Base-by-base conservation (phyloP, 2,113 vertebrate genomes). In the Pachycephala philippinensis region DNA sequence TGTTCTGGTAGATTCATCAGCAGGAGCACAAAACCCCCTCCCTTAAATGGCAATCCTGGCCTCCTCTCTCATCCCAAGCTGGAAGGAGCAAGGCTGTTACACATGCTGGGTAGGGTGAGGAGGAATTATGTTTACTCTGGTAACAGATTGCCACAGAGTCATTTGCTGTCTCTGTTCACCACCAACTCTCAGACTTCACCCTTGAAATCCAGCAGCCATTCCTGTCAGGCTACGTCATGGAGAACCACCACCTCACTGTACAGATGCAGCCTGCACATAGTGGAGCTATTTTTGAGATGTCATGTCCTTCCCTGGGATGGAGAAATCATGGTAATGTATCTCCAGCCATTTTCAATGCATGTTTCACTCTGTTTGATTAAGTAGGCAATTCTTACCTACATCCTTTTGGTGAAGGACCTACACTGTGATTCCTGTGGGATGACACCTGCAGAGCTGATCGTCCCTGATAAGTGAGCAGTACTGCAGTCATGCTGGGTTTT, bases 401-500 rank as follows among this genome's bases (percentile, higher is more conserved):
- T 49, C 8, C 22, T 71, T 88, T n/a, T 57, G 23, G 31, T 82
- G 53, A n/a, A 52, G 16, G 40, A 47, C 27, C 39, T 78, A 15
- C 7, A 13, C 16, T 0, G 0, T 37, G 31, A 24, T 47, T 56
- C n/a, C 40, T 75, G 47, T 63, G 28, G 42, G 49, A n/a, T 81
- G 60, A 68, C 28, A 68, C n/a, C 44, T 49, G 56, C 44, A 75
- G 76, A 81, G 35, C 30, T 75, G 91, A 84, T 84, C 24, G 60
- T 57, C 91, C 89, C 74, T 69, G 69, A 82, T 49, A 60, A 68
- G 68, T 0, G 13, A 87, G 22, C 27, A 40, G 53, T 30, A 24
- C 63, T 4, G 4, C 28, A 77, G 42, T 54, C 64, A 47, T 0
- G 0, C 20, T 1, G 3, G 35, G 33, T 69, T 60, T 71, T 30